These are phyloP conservation scores for Grantiella picta DNA, from an alignment of 2,113 vertebrate species.

Conservation along the genomic window DNA sequence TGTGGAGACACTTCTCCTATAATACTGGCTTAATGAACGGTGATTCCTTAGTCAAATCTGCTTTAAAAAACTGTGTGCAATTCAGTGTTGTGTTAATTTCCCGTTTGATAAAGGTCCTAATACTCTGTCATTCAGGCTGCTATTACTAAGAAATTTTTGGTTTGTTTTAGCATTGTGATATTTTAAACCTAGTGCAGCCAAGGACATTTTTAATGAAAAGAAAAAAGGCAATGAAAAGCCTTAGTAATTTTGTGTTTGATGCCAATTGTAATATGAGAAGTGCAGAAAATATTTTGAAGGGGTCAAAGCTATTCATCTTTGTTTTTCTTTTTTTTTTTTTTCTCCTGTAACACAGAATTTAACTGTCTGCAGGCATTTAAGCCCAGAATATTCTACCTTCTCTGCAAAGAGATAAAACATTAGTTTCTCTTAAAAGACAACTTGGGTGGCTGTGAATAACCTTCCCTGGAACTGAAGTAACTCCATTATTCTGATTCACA, in stretches of 20 bases:
- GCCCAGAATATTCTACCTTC: not conserved
- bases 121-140: not conserved
- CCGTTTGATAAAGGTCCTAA: not conserved
- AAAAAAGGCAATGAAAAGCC: not conserved
- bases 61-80: not conserved
- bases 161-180: slow-evolving; percentile 7
- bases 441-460: not conserved
- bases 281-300: slow-evolving; percentile 29
- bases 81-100: not conserved
- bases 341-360: not conserved
- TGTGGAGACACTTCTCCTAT: not conserved
- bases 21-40: not conserved
- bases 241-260: slow-evolving; percentile 7
- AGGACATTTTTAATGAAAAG: slow-evolving; percentile 41
- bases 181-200: slow-evolving; percentile 11
- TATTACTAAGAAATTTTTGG: slow-evolving; percentile 9
- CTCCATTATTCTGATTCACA: not conserved
- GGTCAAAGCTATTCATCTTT: not conserved
- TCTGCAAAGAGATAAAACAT: not conserved
- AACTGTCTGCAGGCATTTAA: not conserved
- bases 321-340: not conserved
- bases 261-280: slow-evolving; percentile 7
- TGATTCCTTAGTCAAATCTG: not conserved
- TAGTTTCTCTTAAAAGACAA: not conserved
- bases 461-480: not conserved